phyloP scores from a whole-genome alignment of 1,140 invertebrate species.

The Nylanderia fulva region DNA sequence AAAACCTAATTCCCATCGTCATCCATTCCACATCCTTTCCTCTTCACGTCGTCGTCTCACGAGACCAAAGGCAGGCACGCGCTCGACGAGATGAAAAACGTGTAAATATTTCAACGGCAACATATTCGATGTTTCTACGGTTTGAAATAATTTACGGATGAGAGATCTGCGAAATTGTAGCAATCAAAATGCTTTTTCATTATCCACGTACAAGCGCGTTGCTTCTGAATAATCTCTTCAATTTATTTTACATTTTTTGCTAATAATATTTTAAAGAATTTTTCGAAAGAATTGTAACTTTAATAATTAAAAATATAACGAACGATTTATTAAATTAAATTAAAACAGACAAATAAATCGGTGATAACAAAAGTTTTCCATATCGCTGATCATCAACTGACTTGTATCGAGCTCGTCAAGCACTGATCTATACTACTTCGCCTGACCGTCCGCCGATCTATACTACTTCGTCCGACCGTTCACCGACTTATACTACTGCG shows the following conservation, averaged over 20 bases:
- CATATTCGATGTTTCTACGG: slow-evolving; percentile 19
- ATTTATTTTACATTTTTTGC: neutral
- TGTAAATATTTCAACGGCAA: slow-evolving; percentile 73
- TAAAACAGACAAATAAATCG: neutral
- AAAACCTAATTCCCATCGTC: slow-evolving; percentile 74
- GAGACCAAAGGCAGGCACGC: slow-evolving; percentile 41
- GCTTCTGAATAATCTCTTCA: neutral
- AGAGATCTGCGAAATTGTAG: neutral
- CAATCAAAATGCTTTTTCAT: neutral
- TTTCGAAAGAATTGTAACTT: neutral
- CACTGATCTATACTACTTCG: neutral
- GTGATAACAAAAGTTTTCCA: neutral
- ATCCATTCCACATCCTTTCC: slow-evolving; percentile 60
- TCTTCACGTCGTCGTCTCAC: slow-evolving; percentile 36
- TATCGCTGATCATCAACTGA: neutral
- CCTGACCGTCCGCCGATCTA: neutral
- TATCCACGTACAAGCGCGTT: neutral
- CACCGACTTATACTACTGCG: neutral
- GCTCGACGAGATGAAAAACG: slow-evolving; percentile 44
- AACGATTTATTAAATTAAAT: neutral
- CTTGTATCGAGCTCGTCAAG: too few relatives aligned
- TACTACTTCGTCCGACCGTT: neutral
- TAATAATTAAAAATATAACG: neutral
- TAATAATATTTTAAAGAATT: neutral
- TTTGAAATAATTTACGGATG: slow-evolving; percentile 25